These are phyloP conservation scores for Crypturellus undulatus DNA, from an alignment of 2,113 vertebrate genomes.

Conservation along the genomic window DNA sequence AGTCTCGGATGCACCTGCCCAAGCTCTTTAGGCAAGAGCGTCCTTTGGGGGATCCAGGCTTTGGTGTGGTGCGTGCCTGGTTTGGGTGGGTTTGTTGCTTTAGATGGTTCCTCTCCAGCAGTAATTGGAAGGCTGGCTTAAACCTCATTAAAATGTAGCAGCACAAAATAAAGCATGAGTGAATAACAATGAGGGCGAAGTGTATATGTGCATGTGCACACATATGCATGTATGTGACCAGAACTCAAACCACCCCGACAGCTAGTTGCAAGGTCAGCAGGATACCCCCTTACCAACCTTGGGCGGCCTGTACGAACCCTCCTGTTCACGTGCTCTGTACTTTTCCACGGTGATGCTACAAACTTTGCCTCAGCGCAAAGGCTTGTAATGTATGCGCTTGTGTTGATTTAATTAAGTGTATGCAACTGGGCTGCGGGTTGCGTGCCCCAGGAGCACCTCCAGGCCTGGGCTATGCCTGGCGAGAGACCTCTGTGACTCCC, in stretches of 20 bases:
- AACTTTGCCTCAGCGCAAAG: not conserved
- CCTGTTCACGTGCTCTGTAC: not conserved
- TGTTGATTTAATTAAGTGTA: not conserved
- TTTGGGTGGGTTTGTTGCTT: not conserved
- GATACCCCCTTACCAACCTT: not conserved
- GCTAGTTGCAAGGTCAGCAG: not conserved
- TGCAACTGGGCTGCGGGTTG: not conserved
- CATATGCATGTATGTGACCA: too few species aligned
- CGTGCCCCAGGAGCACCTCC: not conserved
- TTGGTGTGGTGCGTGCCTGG: not conserved
- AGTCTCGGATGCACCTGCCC: not conserved
- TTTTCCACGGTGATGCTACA: not conserved
- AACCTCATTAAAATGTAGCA: not conserved
- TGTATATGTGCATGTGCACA: not conserved
- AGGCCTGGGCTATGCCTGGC: fast-evolving
- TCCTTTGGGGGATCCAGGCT: not conserved
- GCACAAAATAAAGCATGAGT: not conserved
- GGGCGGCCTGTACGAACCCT: not conserved
- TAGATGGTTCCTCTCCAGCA: not conserved
- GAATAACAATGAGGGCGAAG: fast-evolving
- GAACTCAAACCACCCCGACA: too few species aligned
- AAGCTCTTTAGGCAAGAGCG: not conserved
- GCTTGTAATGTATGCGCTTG: not conserved
- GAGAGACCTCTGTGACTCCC: not conserved
- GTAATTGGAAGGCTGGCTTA: not conserved